phyloP scores from a whole-genome alignment of 2,797 vertebrate genomes.

The Clarias fuscus region DNA sequence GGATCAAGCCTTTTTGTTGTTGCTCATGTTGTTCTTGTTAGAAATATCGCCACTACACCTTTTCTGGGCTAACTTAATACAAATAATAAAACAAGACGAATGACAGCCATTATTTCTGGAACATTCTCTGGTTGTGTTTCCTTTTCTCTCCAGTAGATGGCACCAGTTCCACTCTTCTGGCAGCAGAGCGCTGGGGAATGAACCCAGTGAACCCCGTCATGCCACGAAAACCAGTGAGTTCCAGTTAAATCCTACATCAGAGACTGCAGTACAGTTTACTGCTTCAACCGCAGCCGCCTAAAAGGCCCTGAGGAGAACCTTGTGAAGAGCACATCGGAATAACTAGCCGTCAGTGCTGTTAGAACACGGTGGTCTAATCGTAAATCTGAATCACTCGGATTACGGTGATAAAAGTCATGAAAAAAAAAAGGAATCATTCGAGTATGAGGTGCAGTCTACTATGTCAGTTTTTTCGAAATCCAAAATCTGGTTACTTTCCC shows the following conservation, averaged over 20 bases:
- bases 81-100: background rate
- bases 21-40: background rate
- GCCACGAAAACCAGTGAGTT: slow-evolving; percentile 4
- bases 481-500: background rate
- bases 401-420: background rate
- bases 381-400: background rate
- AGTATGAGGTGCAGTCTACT: background rate
- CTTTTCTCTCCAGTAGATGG: slow-evolving; percentile 45
- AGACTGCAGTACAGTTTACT: background rate
- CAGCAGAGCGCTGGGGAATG: background rate
- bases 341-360: background rate
- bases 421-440: background rate
- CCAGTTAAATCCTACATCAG: slow-evolving; percentile 18
- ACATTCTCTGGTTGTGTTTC: background rate
- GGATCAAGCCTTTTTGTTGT: background rate
- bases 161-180: slow-evolving; percentile 7
- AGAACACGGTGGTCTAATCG: background rate
- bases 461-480: background rate
- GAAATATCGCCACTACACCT: background rate
- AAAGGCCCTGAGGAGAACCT: background rate
- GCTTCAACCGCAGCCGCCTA: background rate
- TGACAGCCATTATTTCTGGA: background rate
- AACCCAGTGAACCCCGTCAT: slow-evolving; percentile 29
- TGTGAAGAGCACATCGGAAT: background rate
- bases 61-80: background rate